phyloP scores from a whole-genome alignment of 2,797 vertebrate genomes.

The Mionectes olivaceus region DNA sequence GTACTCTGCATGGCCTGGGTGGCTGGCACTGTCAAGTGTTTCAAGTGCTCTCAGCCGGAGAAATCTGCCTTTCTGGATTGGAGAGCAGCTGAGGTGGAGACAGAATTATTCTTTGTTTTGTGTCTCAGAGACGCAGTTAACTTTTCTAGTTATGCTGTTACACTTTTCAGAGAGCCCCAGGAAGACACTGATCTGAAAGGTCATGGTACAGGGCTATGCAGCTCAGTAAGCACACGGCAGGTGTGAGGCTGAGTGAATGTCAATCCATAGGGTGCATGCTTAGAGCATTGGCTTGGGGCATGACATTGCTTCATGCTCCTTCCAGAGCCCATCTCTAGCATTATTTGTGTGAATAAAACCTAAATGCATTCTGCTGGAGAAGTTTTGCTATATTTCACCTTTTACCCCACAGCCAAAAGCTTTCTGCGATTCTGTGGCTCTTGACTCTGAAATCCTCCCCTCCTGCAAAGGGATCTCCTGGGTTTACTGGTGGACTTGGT shows the following conservation, averaged over 20 bases:
- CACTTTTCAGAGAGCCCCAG: not conserved
- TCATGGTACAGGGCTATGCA: not conserved
- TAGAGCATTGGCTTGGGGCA: not conserved
- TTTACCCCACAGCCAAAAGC: not conserved
- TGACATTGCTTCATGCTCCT: not conserved
- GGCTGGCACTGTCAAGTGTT: conserved; percentile 14
- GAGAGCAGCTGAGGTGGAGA: not conserved
- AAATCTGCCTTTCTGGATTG: not conserved
- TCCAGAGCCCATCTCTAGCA: not conserved
- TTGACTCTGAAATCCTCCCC: not conserved
- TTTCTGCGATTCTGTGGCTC: not conserved
- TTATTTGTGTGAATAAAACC: not conserved
- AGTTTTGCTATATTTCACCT: not conserved
- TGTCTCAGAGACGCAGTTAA: not conserved
- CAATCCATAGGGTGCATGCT: not conserved
- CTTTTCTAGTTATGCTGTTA: not conserved
- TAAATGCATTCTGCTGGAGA: not conserved
- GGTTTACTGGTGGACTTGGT: not conserved
- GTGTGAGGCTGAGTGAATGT: not conserved
- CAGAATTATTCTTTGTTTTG: not conserved
- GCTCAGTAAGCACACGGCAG: not conserved
- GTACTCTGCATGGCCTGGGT: not conserved
- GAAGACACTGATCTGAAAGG: not conserved
- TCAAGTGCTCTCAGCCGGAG: not conserved
- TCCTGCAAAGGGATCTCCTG: not conserved